phyloP scores from a whole-genome alignment of 2,113 vertebrate species.

The Ophthalmotilapia sp. region DNA sequence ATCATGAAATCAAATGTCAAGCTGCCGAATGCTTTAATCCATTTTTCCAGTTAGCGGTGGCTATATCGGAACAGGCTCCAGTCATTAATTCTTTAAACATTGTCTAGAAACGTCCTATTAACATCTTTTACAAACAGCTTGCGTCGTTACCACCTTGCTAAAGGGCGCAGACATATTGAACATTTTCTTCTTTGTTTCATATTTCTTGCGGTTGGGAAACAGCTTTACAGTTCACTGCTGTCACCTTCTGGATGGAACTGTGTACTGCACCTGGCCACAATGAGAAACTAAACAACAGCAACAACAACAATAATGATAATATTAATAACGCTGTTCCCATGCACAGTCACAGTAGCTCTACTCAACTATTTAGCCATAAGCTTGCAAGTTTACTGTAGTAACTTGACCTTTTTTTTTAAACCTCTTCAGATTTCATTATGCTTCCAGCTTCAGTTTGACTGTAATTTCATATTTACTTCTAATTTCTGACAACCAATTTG shows the following conservation, averaged over 20 bases:
- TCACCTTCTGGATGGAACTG: background rate
- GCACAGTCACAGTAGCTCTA: background rate
- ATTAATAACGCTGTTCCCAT: background rate
- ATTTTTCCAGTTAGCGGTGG: background rate
- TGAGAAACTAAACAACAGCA: background rate
- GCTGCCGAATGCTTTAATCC: fast-evolving
- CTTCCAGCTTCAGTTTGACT: background rate
- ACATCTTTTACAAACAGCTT: background rate
- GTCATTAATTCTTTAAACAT: background rate
- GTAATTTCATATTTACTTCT: background rate
- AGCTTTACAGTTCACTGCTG: background rate
- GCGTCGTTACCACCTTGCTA: background rate
- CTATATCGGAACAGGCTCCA: background rate
- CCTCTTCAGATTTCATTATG: background rate
- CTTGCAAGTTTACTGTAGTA: background rate
- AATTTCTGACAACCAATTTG: background rate
- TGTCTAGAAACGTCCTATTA: fast-evolving
- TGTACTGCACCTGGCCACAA: background rate
- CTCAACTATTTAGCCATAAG: background rate
- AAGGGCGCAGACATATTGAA: slow-evolving; percentile 57
- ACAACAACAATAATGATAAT: background rate
- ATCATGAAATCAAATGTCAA: background rate
- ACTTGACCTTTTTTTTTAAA: fast-evolving
- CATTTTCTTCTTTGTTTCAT: background rate
- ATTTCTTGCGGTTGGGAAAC: background rate